These are phyloP conservation scores for Urocitellus parryii DNA, from an alignment of 2,113 vertebrate species.

Conservation along the genomic window DNA sequence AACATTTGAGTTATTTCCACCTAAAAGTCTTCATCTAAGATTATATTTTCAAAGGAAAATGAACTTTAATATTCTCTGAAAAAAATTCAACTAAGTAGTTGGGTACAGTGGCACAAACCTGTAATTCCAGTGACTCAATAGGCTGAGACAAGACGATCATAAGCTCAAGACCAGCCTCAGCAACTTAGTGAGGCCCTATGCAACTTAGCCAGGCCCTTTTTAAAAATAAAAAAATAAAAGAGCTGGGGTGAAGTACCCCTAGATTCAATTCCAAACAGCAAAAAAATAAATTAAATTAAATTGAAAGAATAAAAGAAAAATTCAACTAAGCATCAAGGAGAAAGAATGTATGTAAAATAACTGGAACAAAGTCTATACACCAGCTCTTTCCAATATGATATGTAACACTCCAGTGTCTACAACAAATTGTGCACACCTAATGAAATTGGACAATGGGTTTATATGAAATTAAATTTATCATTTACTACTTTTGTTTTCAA, in stretches of 20 bases:
- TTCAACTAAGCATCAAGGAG: not conserved
- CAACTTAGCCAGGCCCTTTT: too few relatives aligned
- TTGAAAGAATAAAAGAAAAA: not conserved
- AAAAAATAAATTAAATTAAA: too few relatives aligned
- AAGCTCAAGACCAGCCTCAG: too few relatives aligned
- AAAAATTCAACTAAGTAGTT: not conserved
- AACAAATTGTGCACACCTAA: not conserved
- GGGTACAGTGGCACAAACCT: too few relatives aligned
- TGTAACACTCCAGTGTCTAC: not conserved
- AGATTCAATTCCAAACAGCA: too few relatives aligned
- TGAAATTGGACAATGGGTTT: not conserved
- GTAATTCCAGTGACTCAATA: too few relatives aligned
- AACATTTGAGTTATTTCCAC: constrained; percentile 8
- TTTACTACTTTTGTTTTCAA: constrained; percentile 17
- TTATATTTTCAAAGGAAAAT: constrained; percentile 56
- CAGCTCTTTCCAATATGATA: not conserved
- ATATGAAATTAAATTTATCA: constrained; percentile 3
- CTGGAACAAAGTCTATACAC: not conserved
- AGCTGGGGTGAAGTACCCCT: too few relatives aligned
- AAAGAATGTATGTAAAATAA: not conserved
- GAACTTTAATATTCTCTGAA: not conserved
- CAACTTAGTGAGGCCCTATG: too few relatives aligned
- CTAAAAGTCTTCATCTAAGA: constrained; percentile 15
- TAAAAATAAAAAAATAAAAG: too few relatives aligned
- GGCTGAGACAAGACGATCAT: too few relatives aligned